Evolutionary conservation across 2,797 vertebrate genomes (phyloP).

Genomic region (Tragopan temminckii): DNA sequence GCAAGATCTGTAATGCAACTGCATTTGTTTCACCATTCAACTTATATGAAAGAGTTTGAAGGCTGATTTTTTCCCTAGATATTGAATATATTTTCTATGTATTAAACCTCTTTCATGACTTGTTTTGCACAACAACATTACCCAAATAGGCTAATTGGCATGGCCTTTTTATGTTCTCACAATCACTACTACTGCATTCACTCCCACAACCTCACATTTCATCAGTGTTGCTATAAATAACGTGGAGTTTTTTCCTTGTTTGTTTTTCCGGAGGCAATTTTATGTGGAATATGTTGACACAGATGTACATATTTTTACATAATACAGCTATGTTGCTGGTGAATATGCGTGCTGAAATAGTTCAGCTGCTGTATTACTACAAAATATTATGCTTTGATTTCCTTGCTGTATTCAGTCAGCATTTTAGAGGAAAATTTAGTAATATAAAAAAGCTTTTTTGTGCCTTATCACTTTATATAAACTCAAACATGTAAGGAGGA

Average conservation of each 20-base stretch:
- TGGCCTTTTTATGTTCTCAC: conserved; percentile 10
- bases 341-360: conserved; percentile 23
- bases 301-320: conserved; percentile 67
- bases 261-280: conserved; percentile 42
- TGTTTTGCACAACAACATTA: not conserved
- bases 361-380: not conserved
- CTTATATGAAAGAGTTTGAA: conserved; percentile 2
- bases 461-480: conserved; percentile 6
- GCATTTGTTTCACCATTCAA: not conserved
- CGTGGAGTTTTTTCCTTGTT: not conserved
- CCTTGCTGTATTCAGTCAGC: not conserved
- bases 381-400: not conserved
- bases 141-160: conserved; percentile 37
- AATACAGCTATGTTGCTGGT: conserved; percentile 25
- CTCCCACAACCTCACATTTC: conserved; percentile 21
- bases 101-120: not conserved
- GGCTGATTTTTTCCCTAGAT: not conserved
- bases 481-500: not conserved
- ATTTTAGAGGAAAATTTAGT: not conserved
- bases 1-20: not conserved
- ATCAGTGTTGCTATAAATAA: conserved; percentile 45
- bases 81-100: not conserved
- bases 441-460: not conserved
- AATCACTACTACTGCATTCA: conserved; percentile 22
- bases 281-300: conserved; percentile 26